Conservation (phyloP, 2,888 invertebrate genomes). For the Trachelus troglodyta region DNA sequence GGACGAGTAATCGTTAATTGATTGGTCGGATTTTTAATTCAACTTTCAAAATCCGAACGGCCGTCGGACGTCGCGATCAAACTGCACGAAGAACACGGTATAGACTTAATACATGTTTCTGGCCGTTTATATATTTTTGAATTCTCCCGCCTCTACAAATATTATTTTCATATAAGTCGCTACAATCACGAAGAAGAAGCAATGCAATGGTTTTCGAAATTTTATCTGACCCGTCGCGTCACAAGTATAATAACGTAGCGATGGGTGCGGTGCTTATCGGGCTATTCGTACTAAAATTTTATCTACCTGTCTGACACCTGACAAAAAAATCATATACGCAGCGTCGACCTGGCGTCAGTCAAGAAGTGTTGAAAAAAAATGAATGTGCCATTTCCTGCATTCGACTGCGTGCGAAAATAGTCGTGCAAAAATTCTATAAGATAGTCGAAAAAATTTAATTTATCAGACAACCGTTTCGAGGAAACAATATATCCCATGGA, state of each 20-base stretch:
- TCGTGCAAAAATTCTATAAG: too few species aligned
- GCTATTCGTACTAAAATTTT: slow-evolving; percentile 54
- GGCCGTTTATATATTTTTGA: neutral
- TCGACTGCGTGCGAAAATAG: neutral
- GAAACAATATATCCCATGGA: neutral
- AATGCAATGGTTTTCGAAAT: slow-evolving; percentile 22
- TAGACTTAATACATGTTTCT: neutral
- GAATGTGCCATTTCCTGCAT: neutral
- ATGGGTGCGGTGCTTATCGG: slow-evolving; percentile 51
- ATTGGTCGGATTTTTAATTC: neutral
- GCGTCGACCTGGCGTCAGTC: slow-evolving; percentile 17
- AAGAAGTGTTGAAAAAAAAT: neutral
- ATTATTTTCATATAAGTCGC: neutral
- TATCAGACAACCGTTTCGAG: neutral
- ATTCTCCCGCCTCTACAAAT: neutral
- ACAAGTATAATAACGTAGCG: slow-evolving; percentile 31
- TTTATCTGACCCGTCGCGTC: slow-evolving; percentile 29
- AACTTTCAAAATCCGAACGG: neutral
- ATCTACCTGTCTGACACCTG: slow-evolving; percentile 56
- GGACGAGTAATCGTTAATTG: neutral
- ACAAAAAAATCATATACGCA: slow-evolving; percentile 45
- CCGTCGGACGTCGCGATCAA: neutral
- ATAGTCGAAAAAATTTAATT: neutral
- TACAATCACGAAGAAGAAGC: neutral
- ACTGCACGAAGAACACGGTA: neutral